Base-by-base conservation (phyloP, 2,113 vertebrate genomes). In the Sarotherodon lohbergeri region DNA sequence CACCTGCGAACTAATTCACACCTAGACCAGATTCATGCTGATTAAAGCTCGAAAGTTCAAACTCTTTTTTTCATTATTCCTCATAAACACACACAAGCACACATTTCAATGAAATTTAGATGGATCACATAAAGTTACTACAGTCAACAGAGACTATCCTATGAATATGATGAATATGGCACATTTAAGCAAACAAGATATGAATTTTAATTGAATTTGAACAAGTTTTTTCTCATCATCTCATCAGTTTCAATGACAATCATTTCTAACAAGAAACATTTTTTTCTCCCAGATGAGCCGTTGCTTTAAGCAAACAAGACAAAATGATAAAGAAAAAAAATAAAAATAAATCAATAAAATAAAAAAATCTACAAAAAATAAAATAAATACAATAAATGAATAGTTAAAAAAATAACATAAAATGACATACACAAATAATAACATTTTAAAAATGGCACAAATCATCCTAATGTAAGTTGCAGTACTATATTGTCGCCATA, bases 31-130 rank as follows among this genome's bases (percentile, higher is more conserved):
- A 16, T 82, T 90, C 85, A 24, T 55, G 82, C 61, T 81, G 22
- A 2, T 71, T 63, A 89, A 86, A 92, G 83, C 86, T n/a, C 66
- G 48, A 88, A 90, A 71, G 87, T 82, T 89, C 78, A 54, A 90
- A 83, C 32, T 29, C 78, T 48, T 85, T n/a, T 71, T 71, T 88
- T 55, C 10, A 50, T 48, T 7, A 13, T 32, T 78, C 6, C 46
- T 52, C 73, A 52, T 57, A 16, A 29, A 32, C 34, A 29, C 78
- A 55, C 78, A 41, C 76, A 71, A 52, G 59, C 66, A 32, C 55
- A 46, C 68, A 39, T 41, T 54, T 13, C 32, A 39, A 9, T 24
- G 41, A 52, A 29, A 73, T 54, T 1, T 10, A 27, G 24, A 22
- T 55, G 24, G 43, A 68, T 66, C 2, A 46, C 41, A 27, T 9